Evolutionary conservation across 2,797 vertebrate species (phyloP).

Genomic region (Pangasius sanitwongsei): DNA sequence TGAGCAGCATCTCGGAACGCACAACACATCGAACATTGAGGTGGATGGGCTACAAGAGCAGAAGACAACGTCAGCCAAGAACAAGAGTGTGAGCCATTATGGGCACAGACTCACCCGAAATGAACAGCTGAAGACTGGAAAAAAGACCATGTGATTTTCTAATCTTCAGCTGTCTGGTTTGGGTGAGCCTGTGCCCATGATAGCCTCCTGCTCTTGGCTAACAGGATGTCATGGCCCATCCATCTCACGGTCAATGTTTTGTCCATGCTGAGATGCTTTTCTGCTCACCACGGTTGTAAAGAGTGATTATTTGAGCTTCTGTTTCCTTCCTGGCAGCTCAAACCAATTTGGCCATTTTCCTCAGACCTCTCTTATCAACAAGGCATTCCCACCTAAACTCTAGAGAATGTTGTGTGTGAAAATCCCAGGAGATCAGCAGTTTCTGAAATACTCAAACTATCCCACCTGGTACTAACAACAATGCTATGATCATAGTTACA

Average conservation of each 20-base stretch:
- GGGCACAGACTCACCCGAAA: background rate
- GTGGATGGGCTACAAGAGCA: background rate
- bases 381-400: background rate
- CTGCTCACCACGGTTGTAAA: background rate
- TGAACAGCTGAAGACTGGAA: background rate
- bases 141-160: background rate
- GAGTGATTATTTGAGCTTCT: background rate
- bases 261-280: background rate
- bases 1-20: background rate
- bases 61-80: background rate
- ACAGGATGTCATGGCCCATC: background rate
- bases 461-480: too few relatives aligned
- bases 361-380: background rate
- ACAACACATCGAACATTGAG: background rate
- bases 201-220: background rate
- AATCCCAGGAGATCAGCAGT: background rate
- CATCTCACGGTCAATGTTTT: background rate
- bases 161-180: background rate
- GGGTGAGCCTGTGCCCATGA: background rate
- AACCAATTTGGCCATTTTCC: too few relatives aligned
- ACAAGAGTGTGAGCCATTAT: background rate
- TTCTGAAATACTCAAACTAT: background rate
- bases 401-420: background rate
- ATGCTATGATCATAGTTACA: background rate
- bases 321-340: background rate